Evolutionary conservation across 92 coral and sea anemone species (phyloP).

Genomic region (Pocillopora grandis): DNA sequence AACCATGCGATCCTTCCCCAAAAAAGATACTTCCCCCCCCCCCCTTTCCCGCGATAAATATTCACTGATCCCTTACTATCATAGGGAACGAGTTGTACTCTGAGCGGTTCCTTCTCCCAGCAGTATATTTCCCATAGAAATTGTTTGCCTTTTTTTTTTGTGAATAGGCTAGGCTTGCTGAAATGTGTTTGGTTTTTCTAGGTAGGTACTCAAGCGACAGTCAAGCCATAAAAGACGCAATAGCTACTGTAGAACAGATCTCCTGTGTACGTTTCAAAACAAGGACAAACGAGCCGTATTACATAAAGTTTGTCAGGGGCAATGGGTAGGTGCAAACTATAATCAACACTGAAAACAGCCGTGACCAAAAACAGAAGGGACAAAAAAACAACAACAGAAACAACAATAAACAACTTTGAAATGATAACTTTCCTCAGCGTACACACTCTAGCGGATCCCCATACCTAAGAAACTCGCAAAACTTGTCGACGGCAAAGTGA

Average conservation of each 20-base stretch:
- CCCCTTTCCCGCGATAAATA: too few relatives aligned
- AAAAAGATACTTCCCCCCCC: too few relatives aligned
- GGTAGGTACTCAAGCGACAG: slow-evolving; percentile 57
- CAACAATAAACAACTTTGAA: not conserved
- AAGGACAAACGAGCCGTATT: slow-evolving; percentile 64
- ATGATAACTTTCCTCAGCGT: not conserved
- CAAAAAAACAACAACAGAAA: not conserved
- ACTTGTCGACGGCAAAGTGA: too few relatives aligned
- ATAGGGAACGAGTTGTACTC: too few relatives aligned
- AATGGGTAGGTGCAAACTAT: slow-evolving; percentile 37
- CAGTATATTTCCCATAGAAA: too few relatives aligned
- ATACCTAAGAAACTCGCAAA: too few relatives aligned
- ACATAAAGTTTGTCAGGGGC: slow-evolving; percentile 64
- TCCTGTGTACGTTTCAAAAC: slow-evolving; percentile 78
- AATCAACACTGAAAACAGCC: not conserved
- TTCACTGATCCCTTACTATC: too few relatives aligned
- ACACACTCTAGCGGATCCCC: too few relatives aligned
- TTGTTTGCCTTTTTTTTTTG: too few relatives aligned
- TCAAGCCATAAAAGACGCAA: slow-evolving; percentile 66
- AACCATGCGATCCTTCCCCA: too few relatives aligned
- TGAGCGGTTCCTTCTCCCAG: too few relatives aligned
- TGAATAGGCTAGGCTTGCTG: too few relatives aligned
- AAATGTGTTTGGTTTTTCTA: slow-evolving; percentile 4
- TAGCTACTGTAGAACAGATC: slow-evolving; percentile 52
- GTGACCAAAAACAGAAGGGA: not conserved